Conservation (phyloP, 2,888 invertebrate genomes). For the Oegoconia quadripuncta region DNA sequence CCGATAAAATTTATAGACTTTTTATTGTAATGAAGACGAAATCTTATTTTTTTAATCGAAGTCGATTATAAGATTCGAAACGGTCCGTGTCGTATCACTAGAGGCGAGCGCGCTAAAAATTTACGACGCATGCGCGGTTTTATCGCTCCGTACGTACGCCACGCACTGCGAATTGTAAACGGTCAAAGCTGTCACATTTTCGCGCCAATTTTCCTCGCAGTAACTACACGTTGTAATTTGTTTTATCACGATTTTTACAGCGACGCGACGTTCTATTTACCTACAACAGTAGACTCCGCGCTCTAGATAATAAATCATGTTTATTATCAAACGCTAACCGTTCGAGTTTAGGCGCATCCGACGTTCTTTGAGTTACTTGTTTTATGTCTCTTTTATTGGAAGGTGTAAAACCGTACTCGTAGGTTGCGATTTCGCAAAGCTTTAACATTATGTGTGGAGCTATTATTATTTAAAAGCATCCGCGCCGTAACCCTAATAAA, state of each 20-base stretch:
- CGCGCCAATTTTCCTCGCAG: constrained; percentile 46
- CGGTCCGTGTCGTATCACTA: constrained; percentile 35
- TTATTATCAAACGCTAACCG: constrained; percentile 26
- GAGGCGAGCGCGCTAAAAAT: constrained; percentile 38
- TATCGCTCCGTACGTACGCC: constrained; percentile 31
- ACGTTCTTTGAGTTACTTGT: constrained; percentile 16
- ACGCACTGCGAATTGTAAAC: constrained; percentile 21
- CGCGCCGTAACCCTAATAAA: constrained; percentile 32
- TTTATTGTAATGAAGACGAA: constrained; percentile 7
- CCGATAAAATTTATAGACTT: constrained; percentile 11
- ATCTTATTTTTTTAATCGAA: constrained; percentile 17
- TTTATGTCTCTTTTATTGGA: constrained; percentile 22
- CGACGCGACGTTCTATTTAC: constrained; percentile 20
- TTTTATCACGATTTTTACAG: constrained; percentile 31
- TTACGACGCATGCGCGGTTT: constrained; percentile 40
- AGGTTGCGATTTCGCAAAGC: constrained; percentile 17
- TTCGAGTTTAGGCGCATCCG: constrained; percentile 12
- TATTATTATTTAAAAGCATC: constrained; percentile 16
- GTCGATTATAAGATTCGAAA: constrained; percentile 23
- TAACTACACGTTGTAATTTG: constrained; percentile 23
- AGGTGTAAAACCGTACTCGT: constrained; percentile 11
- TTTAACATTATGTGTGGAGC: not conserved
- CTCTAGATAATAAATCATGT: constrained; percentile 31
- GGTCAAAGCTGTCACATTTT: constrained; percentile 43
- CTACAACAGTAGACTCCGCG: constrained; percentile 20